Percentiles rank a stretch among this genome's conserved stretches.
phyloP scores from a whole-genome alignment of 1,140 invertebrate species.

The Drosophila lini region DNA sequence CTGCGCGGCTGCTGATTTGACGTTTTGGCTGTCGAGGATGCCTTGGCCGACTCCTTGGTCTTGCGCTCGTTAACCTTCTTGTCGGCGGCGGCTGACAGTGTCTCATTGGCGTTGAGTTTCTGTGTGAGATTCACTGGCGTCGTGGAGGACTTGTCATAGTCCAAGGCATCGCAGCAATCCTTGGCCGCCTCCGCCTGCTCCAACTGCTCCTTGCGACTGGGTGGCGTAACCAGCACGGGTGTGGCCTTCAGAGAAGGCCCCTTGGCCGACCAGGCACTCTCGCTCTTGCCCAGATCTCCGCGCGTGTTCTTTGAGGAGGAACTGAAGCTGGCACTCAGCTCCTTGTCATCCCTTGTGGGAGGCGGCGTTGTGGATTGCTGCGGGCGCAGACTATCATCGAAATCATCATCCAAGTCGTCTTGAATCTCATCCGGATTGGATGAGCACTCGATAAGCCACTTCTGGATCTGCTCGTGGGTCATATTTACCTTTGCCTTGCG shows the following conservation, averaged over 20 bases:
- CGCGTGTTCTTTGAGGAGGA: conserved; percentile 80
- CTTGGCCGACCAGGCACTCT: conserved; percentile 82
- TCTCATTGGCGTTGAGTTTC: conserved; percentile 33
- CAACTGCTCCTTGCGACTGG: conserved; percentile 26
- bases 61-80: conserved; percentile 60
- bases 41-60: conserved; percentile 39
- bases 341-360: conserved; percentile 71
- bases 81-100: conserved; percentile 32
- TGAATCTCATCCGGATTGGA: conserved; percentile 86
- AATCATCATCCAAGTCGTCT: conserved; percentile 85
- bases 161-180: conserved; percentile 39
- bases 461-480: conserved; percentile 90
- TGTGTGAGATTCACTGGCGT: conserved; percentile 73
- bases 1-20: conserved; percentile 24
- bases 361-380: conserved; percentile 73
- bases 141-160: conserved; percentile 60
- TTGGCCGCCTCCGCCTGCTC: conserved; percentile 25
- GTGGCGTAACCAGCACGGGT: conserved; percentile 62
- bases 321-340: conserved; percentile 72
- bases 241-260: conserved; percentile 80
- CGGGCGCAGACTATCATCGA: conserved; percentile 74
- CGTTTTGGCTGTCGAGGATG: conserved; percentile 11
- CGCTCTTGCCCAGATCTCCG: conserved; percentile 71
- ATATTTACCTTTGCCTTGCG: conserved; percentile 89
- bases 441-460: conserved; percentile 89